These are phyloP conservation scores for Naja naja DNA, from an alignment of 2,113 vertebrate species.

Conservation along the genomic window DNA sequence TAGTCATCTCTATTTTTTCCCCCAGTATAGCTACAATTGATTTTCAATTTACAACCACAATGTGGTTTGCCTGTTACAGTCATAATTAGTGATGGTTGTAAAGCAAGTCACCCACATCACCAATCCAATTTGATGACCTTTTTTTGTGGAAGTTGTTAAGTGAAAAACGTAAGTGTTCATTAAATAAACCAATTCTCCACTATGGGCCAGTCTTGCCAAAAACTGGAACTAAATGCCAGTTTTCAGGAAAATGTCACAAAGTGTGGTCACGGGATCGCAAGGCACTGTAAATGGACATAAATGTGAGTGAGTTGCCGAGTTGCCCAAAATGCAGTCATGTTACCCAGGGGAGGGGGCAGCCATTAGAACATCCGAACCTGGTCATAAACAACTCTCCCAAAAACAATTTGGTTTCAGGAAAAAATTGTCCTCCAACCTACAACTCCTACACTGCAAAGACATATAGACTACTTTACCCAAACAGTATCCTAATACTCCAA, in stretches of 20 bases:
- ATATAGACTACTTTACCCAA: too few species aligned
- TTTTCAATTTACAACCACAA: background rate
- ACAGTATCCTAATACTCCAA: too few species aligned
- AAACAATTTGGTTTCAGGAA: too few species aligned
- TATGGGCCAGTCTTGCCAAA: background rate
- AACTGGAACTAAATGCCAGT: background rate
- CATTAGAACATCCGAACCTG: background rate
- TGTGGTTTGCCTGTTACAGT: background rate
- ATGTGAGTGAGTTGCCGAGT: background rate
- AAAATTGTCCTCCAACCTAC: too few species aligned
- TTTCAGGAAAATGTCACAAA: background rate
- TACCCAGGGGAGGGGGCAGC: background rate
- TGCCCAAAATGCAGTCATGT: background rate
- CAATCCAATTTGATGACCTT: background rate
- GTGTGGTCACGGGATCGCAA: background rate
- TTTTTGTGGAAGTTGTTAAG: too few species aligned
- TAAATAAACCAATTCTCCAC: background rate
- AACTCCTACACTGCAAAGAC: too few species aligned
- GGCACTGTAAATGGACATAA: background rate
- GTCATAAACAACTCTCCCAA: too few species aligned
- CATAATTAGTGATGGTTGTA: background rate
- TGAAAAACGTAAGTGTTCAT: background rate
- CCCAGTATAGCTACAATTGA: background rate
- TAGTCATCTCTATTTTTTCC: background rate
- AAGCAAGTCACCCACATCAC: background rate